These are phyloP conservation scores for Triplophysa tibetana DNA, from an alignment of 2,113 vertebrate species.

Conservation along the genomic window DNA sequence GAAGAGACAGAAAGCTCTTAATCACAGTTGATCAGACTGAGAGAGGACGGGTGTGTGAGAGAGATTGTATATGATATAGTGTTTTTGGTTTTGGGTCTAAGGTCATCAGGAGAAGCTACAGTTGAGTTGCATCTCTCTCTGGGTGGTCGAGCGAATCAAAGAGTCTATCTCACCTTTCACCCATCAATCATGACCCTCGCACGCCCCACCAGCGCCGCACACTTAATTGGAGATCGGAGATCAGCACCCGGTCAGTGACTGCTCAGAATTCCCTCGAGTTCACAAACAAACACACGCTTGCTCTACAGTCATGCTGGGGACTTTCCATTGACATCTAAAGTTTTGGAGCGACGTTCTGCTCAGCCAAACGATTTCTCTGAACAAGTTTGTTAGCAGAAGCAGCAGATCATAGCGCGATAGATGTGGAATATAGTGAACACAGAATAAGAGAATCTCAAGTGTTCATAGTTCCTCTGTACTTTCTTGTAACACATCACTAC, in stretches of 20 bases:
- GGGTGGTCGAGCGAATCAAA: constrained; percentile 76
- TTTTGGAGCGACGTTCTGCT: neutral
- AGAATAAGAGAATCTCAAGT: neutral
- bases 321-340: neutral
- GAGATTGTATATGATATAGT: constrained; percentile 55
- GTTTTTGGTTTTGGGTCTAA: constrained; percentile 41
- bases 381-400: neutral
- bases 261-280: constrained; percentile 34
- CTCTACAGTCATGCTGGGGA: neutral
- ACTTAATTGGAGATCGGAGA: constrained; percentile 76
- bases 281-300: constrained; percentile 44
- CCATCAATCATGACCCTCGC: constrained; percentile 73
- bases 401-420: constrained; percentile 5
- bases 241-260: constrained; percentile 57
- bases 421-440: neutral
- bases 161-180: constrained; percentile 82
- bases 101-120: constrained; percentile 66
- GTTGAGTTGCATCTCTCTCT: constrained; percentile 76
- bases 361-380: neutral
- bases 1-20: neutral
- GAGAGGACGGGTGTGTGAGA: constrained; percentile 5
- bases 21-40: neutral
- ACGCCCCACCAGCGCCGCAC: constrained; percentile 69
- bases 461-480: neutral
- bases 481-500: constrained; percentile 2